A percentile compares a stretch with the other conserved stretches of the same genome.
Conservation (phyloP, 2,797 vertebrate species). For the Fringilla coelebs region DNA sequence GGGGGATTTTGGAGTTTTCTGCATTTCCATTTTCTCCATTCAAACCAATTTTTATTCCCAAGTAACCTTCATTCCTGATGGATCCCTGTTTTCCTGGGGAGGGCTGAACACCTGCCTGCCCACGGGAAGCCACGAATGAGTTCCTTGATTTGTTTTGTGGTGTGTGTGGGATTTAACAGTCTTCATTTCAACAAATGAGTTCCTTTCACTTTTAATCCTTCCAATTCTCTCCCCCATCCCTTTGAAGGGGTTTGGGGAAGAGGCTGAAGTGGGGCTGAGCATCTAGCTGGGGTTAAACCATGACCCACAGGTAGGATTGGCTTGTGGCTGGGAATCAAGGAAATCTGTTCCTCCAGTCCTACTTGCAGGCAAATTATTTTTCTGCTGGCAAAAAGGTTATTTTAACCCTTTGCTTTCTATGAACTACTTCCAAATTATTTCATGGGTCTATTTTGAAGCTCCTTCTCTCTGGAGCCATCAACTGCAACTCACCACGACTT, state of each 20-base stretch:
- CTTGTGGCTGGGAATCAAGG: neutral
- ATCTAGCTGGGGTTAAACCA: neutral
- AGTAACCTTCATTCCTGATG: neutral
- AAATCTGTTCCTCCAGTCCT: neutral
- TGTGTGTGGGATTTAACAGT: neutral
- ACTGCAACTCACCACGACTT: neutral
- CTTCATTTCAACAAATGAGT: neutral
- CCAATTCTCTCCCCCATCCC: rapidly evolving
- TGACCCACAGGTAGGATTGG: neutral
- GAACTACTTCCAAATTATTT: neutral
- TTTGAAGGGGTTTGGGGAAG: too few relatives aligned
- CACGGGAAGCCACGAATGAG: neutral
- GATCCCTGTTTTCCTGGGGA: neutral
- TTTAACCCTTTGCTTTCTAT: neutral
- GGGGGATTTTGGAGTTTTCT: rapidly evolving
- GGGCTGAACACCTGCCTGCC: neutral
- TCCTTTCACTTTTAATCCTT: neutral
- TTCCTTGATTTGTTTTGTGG: neutral
- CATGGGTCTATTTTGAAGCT: neutral
- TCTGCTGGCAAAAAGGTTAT: neutral
- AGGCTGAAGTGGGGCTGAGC: neutral
- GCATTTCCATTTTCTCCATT: neutral
- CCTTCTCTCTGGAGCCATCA: neutral
- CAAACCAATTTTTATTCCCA: neutral
- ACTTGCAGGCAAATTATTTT: neutral